phyloP scores from a whole-genome alignment of 2,888 invertebrate species.

The Nysson spinosus region DNA sequence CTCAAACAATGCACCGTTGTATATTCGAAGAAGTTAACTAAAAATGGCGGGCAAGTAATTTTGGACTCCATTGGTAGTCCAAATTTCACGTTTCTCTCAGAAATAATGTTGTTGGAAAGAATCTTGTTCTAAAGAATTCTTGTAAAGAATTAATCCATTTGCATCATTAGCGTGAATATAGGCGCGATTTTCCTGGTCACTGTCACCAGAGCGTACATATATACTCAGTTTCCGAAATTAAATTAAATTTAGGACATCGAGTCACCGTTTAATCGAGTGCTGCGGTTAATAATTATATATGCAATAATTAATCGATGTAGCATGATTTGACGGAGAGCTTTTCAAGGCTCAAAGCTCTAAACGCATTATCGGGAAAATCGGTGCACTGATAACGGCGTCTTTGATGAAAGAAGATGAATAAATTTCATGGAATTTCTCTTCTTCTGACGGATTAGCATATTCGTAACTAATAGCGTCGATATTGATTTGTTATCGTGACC shows the following conservation, averaged over 20 bases:
- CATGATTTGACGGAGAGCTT: slow-evolving; percentile 9
- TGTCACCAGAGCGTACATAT: too few relatives aligned
- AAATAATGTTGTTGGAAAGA: too few relatives aligned
- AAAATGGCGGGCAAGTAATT: too few relatives aligned
- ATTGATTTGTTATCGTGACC: background rate
- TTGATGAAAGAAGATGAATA: slow-evolving; percentile 6
- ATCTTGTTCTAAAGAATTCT: too few relatives aligned
- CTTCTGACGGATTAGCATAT: slow-evolving; percentile 9
- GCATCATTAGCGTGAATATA: too few relatives aligned
- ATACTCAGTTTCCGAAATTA: background rate
- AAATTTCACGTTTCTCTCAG: too few relatives aligned
- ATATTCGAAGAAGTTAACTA: too few relatives aligned
- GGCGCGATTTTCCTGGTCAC: too few relatives aligned
- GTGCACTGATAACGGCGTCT: background rate
- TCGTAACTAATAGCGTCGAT: slow-evolving; percentile 2
- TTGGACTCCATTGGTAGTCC: too few relatives aligned
- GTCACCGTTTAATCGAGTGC: background rate
- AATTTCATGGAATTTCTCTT: slow-evolving; percentile 20
- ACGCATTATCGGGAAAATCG: slow-evolving; percentile 10
- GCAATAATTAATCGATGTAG: too few relatives aligned
- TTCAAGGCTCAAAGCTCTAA: background rate
- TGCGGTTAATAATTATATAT: background rate
- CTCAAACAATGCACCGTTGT: too few relatives aligned
- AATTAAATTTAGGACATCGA: background rate
- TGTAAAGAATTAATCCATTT: too few relatives aligned